These are phyloP conservation scores for Melanotaenia duboulayi DNA, from an alignment of 2,113 vertebrate genomes.

Conservation along the genomic window DNA sequence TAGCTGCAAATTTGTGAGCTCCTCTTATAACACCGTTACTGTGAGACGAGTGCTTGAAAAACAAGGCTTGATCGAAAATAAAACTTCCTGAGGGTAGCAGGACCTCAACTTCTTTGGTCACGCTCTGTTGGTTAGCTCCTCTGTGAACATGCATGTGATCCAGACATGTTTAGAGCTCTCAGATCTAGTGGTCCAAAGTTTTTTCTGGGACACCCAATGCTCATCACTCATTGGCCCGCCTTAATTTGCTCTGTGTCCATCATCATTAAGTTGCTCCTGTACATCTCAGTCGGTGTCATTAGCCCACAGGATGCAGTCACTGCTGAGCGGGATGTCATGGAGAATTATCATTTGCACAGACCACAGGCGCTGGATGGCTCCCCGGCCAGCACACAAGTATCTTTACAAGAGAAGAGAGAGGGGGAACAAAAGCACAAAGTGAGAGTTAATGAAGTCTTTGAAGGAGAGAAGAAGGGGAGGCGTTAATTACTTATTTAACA, in stretches of 20 bases:
- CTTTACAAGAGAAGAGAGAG: conserved; percentile 26
- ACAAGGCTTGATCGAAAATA: background rate
- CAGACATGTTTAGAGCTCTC: conserved; percentile 13
- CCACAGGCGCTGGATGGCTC: conserved; percentile 55
- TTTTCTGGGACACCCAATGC: conserved; percentile 6
- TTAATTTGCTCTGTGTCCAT: conserved; percentile 46
- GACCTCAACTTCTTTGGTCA: conserved; percentile 15
- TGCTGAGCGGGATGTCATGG: conserved; percentile 60
- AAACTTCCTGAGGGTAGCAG: conserved; percentile 17
- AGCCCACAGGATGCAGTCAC: conserved; percentile 68
- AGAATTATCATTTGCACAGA: conserved; percentile 71
- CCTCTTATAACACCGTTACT: conserved; percentile 17
- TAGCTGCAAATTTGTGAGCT: background rate
- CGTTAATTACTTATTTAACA: conserved; percentile 62
- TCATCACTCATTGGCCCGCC: conserved; percentile 43
- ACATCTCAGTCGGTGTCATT: conserved; percentile 66
- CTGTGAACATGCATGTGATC: conserved; percentile 7
- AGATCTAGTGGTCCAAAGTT: background rate
- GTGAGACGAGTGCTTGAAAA: conserved; percentile 4
- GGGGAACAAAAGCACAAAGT: conserved; percentile 42
- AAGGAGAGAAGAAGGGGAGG: conserved; percentile 30
- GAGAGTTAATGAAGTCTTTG: conserved; percentile 64
- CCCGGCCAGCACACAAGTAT: conserved; percentile 32
- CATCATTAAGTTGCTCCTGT: conserved; percentile 62
- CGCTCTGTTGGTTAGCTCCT: conserved; percentile 26